A percentile compares a stretch with the other conserved stretches of the same genome.
Conservation (phyloP, 2,113 vertebrate species). For the Pomatostomus ruficeps region DNA sequence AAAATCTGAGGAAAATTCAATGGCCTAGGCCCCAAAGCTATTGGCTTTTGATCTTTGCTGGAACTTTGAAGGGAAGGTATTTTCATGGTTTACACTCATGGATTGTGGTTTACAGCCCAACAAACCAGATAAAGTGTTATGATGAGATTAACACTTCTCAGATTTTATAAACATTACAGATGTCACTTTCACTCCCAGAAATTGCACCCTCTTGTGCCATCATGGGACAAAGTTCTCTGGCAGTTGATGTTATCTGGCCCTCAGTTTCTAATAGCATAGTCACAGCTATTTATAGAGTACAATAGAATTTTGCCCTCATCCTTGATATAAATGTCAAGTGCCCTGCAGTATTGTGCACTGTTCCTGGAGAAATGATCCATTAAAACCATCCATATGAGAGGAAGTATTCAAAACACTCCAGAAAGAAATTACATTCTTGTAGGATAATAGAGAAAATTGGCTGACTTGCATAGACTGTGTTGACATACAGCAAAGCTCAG, state of each 20-base stretch:
- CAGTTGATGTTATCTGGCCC: neutral
- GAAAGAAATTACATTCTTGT: neutral
- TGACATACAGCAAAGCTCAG: neutral
- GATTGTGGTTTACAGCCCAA: neutral
- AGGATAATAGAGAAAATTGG: neutral
- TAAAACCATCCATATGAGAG: constrained; percentile 1
- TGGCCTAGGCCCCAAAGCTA: neutral
- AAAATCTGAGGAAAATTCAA: neutral
- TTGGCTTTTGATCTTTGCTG: neutral
- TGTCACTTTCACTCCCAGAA: neutral
- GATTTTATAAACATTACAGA: neutral
- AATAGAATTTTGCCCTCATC: neutral
- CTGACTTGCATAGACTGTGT: neutral
- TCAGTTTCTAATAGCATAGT: neutral
- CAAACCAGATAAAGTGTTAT: neutral
- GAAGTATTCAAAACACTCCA: neutral
- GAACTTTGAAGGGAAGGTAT: neutral
- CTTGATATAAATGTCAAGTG: constrained; percentile 42
- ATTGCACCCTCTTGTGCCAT: neutral
- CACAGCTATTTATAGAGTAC: neutral
- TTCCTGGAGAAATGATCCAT: constrained; percentile 30
- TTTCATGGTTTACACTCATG: neutral
- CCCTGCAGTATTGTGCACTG: neutral
- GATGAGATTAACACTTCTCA: neutral
- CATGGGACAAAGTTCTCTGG: neutral